Evolutionary conservation across 2,797 vertebrate genomes (phyloP).

Genomic region (Acipenser ruthenus): DNA sequence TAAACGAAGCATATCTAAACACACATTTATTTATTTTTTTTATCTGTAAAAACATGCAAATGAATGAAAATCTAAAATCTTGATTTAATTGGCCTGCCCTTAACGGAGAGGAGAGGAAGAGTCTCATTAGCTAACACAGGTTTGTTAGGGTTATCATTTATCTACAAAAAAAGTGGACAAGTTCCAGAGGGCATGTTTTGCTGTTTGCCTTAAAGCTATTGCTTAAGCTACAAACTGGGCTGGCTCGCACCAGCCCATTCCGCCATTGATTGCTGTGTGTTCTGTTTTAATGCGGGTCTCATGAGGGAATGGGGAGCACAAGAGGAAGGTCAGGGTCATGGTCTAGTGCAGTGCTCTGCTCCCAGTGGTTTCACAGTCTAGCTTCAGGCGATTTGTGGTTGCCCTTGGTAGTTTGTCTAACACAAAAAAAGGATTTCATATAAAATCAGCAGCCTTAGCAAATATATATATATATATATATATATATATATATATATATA

Average conservation of each 20-base stretch:
- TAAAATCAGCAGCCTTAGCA: neutral
- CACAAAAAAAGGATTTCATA: neutral
- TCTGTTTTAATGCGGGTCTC: constrained; percentile 21
- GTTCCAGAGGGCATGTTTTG: constrained; percentile 36
- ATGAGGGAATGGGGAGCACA: constrained; percentile 10
- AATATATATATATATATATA: neutral
- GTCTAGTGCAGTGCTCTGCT: constrained; percentile 24
- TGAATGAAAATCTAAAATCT: no score
- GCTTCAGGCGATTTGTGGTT: constrained; percentile 14
- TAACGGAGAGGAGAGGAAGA: neutral
- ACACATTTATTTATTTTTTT: no score
- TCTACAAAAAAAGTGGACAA: constrained; percentile 34
- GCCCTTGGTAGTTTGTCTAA: neutral
- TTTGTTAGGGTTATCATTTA: constrained; percentile 35
- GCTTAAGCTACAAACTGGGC: constrained; percentile 38
- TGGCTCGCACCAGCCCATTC: constrained; percentile 34
- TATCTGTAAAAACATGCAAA: no score
- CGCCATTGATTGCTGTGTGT: constrained; percentile 32
- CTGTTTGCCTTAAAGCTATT: constrained; percentile 34
- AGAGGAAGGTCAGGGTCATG: constrained; percentile 29
- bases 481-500: neutral
- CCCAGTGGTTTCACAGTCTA: neutral
- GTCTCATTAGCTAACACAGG: neutral
- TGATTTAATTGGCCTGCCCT: neutral
- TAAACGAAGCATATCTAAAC: no score